Evolutionary conservation across 1,140 invertebrate genomes (phyloP).

Genomic region (Chrysopa pallens): DNA sequence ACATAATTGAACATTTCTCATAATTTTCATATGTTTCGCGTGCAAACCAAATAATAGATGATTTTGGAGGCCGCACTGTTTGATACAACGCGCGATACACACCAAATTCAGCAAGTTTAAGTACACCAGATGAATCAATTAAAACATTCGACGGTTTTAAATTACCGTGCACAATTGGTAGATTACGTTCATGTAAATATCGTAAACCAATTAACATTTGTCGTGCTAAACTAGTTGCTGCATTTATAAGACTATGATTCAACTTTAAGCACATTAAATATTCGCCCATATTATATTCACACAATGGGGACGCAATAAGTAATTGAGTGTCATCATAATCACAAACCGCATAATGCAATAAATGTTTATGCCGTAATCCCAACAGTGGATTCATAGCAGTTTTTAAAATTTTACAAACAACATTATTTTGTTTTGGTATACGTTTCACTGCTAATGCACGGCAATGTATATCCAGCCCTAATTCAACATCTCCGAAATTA

Average conservation of each 20-base stretch:
- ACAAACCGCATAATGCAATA: constrained; percentile 15
- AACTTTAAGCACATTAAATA: constrained; percentile 15
- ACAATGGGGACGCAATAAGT: constrained; percentile 16
- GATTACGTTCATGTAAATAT: constrained; percentile 15
- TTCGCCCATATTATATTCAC: constrained; percentile 19
- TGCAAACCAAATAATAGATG: constrained; percentile 20
- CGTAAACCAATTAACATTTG: constrained; percentile 18
- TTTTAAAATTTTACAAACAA: constrained; percentile 12
- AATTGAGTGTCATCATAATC: constrained; percentile 14
- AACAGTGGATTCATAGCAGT: constrained; percentile 11
- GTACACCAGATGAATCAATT: constrained; percentile 16
- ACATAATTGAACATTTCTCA: constrained; percentile 9
- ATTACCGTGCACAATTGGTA: constrained; percentile 23
- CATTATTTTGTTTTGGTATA: constrained; percentile 9
- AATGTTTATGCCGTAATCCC: constrained; percentile 12
- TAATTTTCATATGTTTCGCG: constrained; percentile 16
- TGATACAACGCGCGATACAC: constrained; percentile 17
- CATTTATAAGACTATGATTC: not conserved
- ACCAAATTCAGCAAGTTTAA: constrained; percentile 22
- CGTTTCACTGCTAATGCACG: constrained; percentile 16
- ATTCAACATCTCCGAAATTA: constrained; percentile 14
- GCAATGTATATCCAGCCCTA: constrained; percentile 11
- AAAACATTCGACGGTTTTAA: constrained; percentile 23
- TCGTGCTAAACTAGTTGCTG: constrained; percentile 9
- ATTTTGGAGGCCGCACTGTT: constrained; percentile 13